Conservation (phyloP, 2,113 vertebrate genomes). For the Enhydra lutris region DNA sequence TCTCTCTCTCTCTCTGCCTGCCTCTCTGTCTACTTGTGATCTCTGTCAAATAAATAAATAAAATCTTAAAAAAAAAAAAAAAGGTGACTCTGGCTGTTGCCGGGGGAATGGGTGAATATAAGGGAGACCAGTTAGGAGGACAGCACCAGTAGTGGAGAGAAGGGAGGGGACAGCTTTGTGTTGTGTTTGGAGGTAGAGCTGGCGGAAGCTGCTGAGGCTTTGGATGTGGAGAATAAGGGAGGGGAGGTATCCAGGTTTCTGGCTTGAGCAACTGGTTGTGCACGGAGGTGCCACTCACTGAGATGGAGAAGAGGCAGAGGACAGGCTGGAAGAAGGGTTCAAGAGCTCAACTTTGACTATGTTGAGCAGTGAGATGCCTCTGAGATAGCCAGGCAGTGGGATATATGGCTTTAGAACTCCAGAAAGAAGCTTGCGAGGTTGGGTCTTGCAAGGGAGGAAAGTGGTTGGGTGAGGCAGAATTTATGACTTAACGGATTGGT, state of each 20-base stretch:
- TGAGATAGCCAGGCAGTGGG: neutral
- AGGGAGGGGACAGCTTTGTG: neutral
- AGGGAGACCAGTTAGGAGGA: neutral
- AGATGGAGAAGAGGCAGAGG: neutral
- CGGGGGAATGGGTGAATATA: neutral
- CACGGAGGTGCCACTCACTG: neutral
- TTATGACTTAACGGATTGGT: neutral
- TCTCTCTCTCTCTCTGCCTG: no score
- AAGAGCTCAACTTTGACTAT: neutral
- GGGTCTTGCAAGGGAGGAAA: neutral
- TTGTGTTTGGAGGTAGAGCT: neutral
- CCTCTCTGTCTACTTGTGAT: no score
- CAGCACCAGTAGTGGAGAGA: neutral
- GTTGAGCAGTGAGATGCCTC: neutral
- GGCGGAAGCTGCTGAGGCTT: neutral
- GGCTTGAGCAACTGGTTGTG: neutral
- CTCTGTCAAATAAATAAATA: no score
- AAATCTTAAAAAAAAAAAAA: no score
- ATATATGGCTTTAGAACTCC: neutral
- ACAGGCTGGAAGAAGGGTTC: neutral
- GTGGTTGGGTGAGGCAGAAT: neutral
- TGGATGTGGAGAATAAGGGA: neutral
- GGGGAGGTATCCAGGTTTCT: neutral
- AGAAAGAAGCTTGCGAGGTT: neutral
- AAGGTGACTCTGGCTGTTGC: neutral